Base-by-base conservation (phyloP, 1,140 invertebrate genomes). In the Laupala kohalensis region DNA sequence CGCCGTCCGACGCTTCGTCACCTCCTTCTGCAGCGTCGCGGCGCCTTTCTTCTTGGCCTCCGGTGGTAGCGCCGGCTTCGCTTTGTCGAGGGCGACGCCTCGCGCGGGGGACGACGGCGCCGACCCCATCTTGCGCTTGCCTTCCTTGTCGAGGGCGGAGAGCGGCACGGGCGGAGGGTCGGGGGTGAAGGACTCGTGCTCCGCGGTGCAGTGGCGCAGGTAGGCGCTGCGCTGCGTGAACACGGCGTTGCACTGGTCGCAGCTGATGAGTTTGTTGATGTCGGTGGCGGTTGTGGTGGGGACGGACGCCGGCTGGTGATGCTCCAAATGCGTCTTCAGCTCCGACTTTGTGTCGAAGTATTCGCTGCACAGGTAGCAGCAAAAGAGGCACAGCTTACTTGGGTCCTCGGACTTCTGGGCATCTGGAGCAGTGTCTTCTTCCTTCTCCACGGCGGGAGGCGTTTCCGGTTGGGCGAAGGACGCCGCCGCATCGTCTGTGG, bases 361-460 rank as follows among this genome's bases (percentile, higher is more conserved):
- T 24, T 76, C 28, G 29, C 74, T 75, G 75, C 83, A 85, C 5
- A 76, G 74, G 69, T 82, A 79, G 74, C 84, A 84, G 6, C 79
- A 74, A 71, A 80, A 84, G 0, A 84, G 74, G 29, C 71, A 65
- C 9, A 72, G 67, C 19, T 24, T 66, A n/a, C n/a, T 64, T 4
- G 28, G 23, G 27, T 25, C 23, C 63, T 26, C 24, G 25, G n/a
- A 5, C 3, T 19, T 5, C 5, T 70, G 25, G 29, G 6, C 27
- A 13, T 25, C 26, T 6, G 19, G 0, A 53, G 19, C 19, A 19
- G 9, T 4, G 19, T 53, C 37, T 28, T 5, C 26, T 28, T 65
- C 0, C 4, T 23, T 23, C n/a, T 3, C 26, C 13, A 5, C 19
- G 12, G 26, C n/a, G 23, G 25, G n/a, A 62, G 63, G 23, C 27